These are phyloP conservation scores for Phrynocephalus vlangalii DNA, from an alignment of 2,797 vertebrate genomes.

Conservation along the genomic window DNA sequence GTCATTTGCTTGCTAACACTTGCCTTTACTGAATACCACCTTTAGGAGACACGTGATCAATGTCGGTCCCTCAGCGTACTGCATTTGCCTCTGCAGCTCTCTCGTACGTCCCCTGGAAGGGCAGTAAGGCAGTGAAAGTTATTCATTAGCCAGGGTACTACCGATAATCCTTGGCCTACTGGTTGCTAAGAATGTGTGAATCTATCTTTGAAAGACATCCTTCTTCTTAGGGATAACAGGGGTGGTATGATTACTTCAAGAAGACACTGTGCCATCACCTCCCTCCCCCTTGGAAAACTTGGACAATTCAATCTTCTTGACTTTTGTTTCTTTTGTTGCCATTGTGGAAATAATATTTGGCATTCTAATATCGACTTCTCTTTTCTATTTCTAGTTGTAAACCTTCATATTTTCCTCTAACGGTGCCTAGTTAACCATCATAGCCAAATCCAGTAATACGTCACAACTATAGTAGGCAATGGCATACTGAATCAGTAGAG, in stretches of 20 bases:
- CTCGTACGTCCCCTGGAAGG: conserved; percentile 32
- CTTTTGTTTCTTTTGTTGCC: no score
- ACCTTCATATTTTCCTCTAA: neutral
- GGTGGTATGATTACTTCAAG: conserved; percentile 13
- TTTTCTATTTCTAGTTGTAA: neutral
- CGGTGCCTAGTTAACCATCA: no score
- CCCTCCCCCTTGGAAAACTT: neutral
- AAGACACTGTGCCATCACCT: neutral
- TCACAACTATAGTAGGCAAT: no score
- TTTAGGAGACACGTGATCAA: neutral
- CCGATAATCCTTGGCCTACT: conserved; percentile 27
- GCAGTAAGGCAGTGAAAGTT: conserved; percentile 32
- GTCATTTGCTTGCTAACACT: conserved; percentile 25
- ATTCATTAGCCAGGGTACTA: conserved; percentile 31
- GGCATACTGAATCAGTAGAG: no score
- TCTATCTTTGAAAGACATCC: conserved; percentile 7
- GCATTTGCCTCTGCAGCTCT: neutral
- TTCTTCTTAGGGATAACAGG: conserved; percentile 15
- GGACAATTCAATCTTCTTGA: conserved; percentile 23
- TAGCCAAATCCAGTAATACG: no score
- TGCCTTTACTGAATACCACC: conserved; percentile 6
- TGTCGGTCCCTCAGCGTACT: neutral
- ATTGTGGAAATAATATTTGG: neutral
- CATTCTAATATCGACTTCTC: neutral
- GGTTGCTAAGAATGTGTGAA: conserved; percentile 39